These are phyloP conservation scores for Desmophyllum pertusum DNA, from an alignment of 92 coral and sea anemone genomes.

Conservation along the genomic window DNA sequence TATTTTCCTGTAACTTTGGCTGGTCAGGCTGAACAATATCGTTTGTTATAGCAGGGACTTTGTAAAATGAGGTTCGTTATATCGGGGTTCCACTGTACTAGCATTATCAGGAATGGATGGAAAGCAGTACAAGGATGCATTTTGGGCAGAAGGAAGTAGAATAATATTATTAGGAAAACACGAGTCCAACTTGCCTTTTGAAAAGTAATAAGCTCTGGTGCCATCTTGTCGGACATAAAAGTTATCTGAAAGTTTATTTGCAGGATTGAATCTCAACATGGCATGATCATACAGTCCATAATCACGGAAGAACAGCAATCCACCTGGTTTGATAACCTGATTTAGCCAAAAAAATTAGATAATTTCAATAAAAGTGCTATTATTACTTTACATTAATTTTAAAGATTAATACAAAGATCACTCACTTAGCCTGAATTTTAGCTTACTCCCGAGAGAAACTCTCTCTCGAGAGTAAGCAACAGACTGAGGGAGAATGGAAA, in stretches of 20 bases:
- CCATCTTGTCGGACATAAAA: conserved; percentile 99
- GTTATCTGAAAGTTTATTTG: conserved; percentile 82
- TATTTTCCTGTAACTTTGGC: no score
- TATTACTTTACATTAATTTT: not conserved
- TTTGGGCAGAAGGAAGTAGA: not conserved
- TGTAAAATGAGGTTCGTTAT: not conserved
- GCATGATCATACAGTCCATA: conserved; percentile 98
- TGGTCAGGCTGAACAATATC: no score
- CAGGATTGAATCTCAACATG: conserved; percentile 94
- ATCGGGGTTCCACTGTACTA: not conserved
- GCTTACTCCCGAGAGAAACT: no score
- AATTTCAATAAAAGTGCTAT: not conserved
- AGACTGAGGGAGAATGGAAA: not conserved
- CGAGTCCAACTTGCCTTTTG: conserved; percentile 65
- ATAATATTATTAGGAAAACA: no score
- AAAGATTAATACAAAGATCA: not conserved
- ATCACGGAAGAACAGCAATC: conserved; percentile 87
- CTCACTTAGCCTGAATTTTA: no score
- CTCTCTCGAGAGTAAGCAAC: no score
- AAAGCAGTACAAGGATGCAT: not conserved
- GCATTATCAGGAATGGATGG: not conserved
- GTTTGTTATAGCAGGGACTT: no score
- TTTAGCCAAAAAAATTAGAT: not conserved
- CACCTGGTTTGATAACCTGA: conserved; percentile 93
- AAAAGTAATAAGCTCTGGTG: conserved; percentile 95